A percentile compares a stretch with the other conserved stretches of the same genome.
phyloP scores from a whole-genome alignment of 2,888 invertebrate species.

The Tipula confusa region DNA sequence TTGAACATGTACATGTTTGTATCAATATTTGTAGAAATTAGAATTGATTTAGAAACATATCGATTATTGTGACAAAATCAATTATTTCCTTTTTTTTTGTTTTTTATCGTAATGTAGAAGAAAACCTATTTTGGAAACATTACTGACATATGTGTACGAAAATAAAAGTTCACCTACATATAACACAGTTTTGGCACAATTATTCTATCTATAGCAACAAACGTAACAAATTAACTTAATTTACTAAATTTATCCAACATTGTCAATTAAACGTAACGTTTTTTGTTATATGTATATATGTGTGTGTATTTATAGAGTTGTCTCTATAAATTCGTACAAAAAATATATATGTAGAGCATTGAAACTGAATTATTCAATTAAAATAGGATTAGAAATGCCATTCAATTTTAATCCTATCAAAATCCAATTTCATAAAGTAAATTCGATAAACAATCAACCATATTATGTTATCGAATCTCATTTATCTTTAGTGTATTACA shows the following conservation, averaged over 20 bases:
- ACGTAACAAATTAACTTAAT: neutral
- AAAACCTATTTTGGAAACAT: too few species aligned
- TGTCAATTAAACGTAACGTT: neutral
- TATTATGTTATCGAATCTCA: neutral
- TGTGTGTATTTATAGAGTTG: neutral
- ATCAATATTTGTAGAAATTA: too few species aligned
- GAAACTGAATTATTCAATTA: conserved; percentile 3
- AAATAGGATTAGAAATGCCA: neutral
- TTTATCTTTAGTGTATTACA: too few species aligned
- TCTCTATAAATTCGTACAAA: neutral
- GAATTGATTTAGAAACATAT: too few species aligned
- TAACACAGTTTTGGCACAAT: too few species aligned
- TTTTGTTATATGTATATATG: neutral
- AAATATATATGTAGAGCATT: neutral
- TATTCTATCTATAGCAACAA: neutral
- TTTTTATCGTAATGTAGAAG: too few species aligned
- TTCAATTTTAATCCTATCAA: conserved; percentile 16
- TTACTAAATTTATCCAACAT: neutral
- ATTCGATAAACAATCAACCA: neutral
- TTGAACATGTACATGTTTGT: too few species aligned
- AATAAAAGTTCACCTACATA: too few species aligned
- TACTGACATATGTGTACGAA: too few species aligned
- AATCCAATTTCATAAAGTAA: conserved; percentile 20
- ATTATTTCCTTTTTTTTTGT: too few species aligned
- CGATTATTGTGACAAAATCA: too few species aligned